Conservation (phyloP, 2,888 invertebrate genomes). For the Synanthedon formicaeformis region DNA sequence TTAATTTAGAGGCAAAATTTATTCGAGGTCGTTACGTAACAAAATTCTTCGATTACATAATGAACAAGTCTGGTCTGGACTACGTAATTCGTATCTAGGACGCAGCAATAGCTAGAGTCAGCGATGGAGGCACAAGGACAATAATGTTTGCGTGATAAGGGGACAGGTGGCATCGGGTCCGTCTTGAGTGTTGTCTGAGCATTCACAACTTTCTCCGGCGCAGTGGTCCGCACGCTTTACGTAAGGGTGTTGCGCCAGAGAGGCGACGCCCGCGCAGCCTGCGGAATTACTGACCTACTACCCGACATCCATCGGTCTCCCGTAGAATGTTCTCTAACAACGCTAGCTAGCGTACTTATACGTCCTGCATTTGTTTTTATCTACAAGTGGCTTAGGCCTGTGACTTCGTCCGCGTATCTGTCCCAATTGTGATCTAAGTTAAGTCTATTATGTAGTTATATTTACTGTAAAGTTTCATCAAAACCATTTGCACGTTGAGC, state of each 20-base stretch:
- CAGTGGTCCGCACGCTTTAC: constrained; percentile 46
- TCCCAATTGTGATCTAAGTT: too few species aligned
- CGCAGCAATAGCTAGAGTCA: not conserved
- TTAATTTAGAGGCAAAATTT: not conserved
- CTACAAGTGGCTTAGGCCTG: too few species aligned
- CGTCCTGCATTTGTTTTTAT: constrained; percentile 4
- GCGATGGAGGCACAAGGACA: not conserved
- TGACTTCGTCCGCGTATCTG: too few species aligned
- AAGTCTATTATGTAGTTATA: too few species aligned
- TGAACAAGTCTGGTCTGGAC: not conserved
- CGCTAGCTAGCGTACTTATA: constrained; percentile 18
- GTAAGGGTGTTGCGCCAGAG: constrained; percentile 67
- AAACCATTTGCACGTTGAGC: too few species aligned
- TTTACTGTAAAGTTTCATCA: too few species aligned
- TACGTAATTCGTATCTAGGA: not conserved
- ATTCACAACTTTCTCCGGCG: constrained; percentile 52
- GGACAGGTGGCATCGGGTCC: not conserved
- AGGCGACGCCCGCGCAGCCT: constrained; percentile 43
- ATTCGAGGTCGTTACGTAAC: not conserved
- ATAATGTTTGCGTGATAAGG: not conserved
- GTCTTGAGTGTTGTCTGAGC: constrained; percentile 17
- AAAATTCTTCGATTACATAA: not conserved
- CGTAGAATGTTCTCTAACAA: constrained; percentile 31
- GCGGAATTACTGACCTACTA: constrained; percentile 50
- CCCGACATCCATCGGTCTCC: constrained; percentile 5